phyloP scores from a whole-genome alignment of 2,113 vertebrate genomes.

The Phrynosoma platyrhinos region DNA sequence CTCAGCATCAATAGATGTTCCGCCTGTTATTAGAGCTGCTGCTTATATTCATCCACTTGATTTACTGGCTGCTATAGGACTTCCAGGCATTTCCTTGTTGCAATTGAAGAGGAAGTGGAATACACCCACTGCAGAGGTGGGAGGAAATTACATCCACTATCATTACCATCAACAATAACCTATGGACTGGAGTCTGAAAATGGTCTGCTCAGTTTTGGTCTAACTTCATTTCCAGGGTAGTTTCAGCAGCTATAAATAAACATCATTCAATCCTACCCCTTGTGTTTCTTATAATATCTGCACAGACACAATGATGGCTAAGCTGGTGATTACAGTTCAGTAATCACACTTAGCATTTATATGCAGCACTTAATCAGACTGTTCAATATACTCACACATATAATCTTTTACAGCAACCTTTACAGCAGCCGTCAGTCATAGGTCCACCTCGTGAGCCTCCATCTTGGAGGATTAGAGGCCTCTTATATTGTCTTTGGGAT shows the following conservation, averaged over 20 bases:
- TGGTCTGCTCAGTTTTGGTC: conserved; percentile 2
- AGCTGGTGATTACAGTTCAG: not conserved
- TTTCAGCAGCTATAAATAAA: conserved; percentile 46
- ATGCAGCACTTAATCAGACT: not conserved
- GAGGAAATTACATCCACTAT: not conserved
- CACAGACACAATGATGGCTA: not conserved
- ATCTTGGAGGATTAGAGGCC: no score
- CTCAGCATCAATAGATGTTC: conserved; percentile 25
- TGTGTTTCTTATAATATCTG: conserved; percentile 18
- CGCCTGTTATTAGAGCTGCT: conserved; percentile 21
- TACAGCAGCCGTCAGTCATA: not conserved
- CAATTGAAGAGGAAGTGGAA: conserved; percentile 6
- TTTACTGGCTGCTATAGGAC: conserved; percentile 39
- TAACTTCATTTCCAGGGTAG: conserved; percentile 29
- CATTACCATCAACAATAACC: not conserved
- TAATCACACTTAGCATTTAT: not conserved
- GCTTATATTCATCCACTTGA: conserved; percentile 22
- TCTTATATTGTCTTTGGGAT: not conserved
- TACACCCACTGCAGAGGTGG: conserved; percentile 9
- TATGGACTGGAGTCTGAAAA: not conserved
- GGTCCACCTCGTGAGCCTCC: no score
- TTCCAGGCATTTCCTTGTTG: conserved; percentile 22
- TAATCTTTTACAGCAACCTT: not conserved
- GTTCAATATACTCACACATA: not conserved
- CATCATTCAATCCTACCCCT: not conserved